A percentile compares a stretch with the other conserved stretches of the same genome.
These are phyloP conservation scores for Phodopus roborovskii DNA, from an alignment of 2,113 vertebrate genomes.

Conservation along the genomic window DNA sequence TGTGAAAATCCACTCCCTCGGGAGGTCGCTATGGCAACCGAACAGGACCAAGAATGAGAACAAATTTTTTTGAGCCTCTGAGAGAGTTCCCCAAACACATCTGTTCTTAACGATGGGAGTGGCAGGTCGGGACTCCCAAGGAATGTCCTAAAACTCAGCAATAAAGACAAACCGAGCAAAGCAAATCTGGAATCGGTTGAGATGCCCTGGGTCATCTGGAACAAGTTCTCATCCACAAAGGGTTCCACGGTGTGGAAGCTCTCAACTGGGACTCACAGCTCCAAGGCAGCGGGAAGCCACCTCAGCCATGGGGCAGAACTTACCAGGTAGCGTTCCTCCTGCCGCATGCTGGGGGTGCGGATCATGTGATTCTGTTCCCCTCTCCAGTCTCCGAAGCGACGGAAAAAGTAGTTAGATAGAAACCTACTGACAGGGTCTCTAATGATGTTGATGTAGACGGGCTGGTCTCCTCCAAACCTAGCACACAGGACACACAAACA, in stretches of 20 bases:
- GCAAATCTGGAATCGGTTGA: neutral
- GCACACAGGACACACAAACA: conserved; percentile 56
- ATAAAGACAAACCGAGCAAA: neutral
- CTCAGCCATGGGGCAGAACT: conserved; percentile 67
- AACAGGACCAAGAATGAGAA: neutral
- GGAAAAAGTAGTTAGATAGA: conserved; percentile 99
- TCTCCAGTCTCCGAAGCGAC: conserved; percentile 98
- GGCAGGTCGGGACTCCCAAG: neutral
- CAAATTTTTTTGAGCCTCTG: neutral
- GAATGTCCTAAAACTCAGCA: neutral
- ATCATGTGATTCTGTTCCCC: conserved; percentile 99
- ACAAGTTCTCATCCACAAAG: neutral
- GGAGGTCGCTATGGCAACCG: neutral
- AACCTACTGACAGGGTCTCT: conserved; percentile 97
- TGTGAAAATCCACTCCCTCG: neutral
- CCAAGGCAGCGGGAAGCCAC: neutral
- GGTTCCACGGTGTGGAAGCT: neutral
- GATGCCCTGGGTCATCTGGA: neutral
- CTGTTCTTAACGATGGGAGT: neutral
- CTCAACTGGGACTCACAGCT: neutral
- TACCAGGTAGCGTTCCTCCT: conserved; percentile 98
- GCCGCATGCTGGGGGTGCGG: conserved; percentile 97
- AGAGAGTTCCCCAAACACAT: neutral
- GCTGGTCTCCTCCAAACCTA: conserved; percentile 98
- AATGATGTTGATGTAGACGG: conserved; percentile 98